Evolutionary conservation across 92 coral and sea anemone genomes (phyloP).

Genomic region (Palythoa caribaeorum): DNA sequence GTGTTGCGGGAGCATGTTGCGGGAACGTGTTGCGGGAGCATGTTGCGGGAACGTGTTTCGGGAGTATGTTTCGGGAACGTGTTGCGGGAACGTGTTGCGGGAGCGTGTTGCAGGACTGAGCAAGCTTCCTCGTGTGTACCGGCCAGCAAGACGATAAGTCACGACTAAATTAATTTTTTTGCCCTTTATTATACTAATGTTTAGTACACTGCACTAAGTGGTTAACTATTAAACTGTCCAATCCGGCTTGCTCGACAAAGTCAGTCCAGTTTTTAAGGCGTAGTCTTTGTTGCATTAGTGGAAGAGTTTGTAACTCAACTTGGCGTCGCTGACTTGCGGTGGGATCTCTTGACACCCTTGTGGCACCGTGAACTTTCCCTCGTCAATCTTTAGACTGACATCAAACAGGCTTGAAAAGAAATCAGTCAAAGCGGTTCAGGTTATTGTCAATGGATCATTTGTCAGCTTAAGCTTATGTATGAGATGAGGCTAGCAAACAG

Average conservation of each 20-base stretch:
- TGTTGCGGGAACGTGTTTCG: too few relatives aligned
- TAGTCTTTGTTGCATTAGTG: conserved; percentile 2
- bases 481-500: too few relatives aligned
- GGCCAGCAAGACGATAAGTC: too few relatives aligned
- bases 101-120: too few relatives aligned
- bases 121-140: too few relatives aligned
- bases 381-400: conserved; percentile 37
- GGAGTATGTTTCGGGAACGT: too few relatives aligned
- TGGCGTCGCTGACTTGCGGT: conserved; percentile 14
- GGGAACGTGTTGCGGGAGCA: too few relatives aligned
- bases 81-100: too few relatives aligned
- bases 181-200: not conserved
- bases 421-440: not conserved
- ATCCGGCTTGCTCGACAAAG: not conserved
- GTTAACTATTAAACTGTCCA: not conserved
- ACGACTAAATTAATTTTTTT: too few relatives aligned
- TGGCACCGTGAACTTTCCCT: conserved; percentile 1
- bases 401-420: conserved; percentile 8
- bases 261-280: not conserved
- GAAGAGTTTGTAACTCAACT: conserved; percentile 3
- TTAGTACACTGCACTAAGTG: too few relatives aligned
- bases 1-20: too few relatives aligned
- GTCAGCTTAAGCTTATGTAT: too few relatives aligned
- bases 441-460: not conserved
- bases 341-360: not conserved